Percentiles rank a stretch among this genome's conserved stretches.
Evolutionary conservation across 1,140 invertebrate genomes (phyloP).

Genomic region (Yoshiicerus persimilis): DNA sequence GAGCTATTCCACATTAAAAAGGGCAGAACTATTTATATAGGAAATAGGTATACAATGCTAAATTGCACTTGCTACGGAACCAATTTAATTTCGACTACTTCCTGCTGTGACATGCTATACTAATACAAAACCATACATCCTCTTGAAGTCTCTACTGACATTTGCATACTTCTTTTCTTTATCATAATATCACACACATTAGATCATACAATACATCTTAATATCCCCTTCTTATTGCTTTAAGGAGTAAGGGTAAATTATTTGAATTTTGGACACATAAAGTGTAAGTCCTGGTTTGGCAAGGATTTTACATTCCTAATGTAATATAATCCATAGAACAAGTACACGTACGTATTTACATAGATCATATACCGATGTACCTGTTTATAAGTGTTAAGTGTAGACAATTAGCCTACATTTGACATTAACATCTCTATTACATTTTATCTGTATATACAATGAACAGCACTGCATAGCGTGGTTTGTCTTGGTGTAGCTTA

Average conservation of each 20-base stretch:
- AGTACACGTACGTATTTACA: neutral
- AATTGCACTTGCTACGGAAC: neutral
- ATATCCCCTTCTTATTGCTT: no score
- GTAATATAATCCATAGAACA: no score
- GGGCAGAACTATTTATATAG: no score
- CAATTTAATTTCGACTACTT: conserved; percentile 9
- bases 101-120: neutral
- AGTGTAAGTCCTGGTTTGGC: no score
- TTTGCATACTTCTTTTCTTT: neutral
- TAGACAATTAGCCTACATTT: conserved; percentile 11
- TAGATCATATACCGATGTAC: neutral
- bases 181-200: neutral
- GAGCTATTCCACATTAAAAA: no score
- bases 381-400: neutral
- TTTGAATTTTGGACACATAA: no score
- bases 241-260: neutral
- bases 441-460: neutral
- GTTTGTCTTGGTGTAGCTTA: neutral
- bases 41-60: no score
- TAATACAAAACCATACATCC: neutral
- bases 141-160: neutral
- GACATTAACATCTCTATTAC: conserved; percentile 17
- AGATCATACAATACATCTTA: no score
- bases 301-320: no score
- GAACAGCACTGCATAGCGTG: neutral